phyloP scores from a whole-genome alignment of 2,888 invertebrate genomes.

The Pseudococcus viburni region DNA sequence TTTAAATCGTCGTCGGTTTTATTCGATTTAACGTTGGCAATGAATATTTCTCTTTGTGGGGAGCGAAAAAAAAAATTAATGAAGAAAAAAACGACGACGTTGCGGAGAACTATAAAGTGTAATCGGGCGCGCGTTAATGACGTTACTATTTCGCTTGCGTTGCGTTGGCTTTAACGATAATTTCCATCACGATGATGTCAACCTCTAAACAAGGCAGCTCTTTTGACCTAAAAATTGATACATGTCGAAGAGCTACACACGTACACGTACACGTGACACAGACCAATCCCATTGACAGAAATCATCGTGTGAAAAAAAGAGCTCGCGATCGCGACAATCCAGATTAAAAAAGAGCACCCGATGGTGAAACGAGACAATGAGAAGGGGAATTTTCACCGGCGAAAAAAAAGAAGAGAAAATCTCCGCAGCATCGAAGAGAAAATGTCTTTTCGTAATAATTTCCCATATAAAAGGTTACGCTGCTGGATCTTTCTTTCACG shows the following conservation, averaged over 20 bases:
- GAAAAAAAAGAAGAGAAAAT: neutral
- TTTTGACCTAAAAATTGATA: conserved; percentile 57
- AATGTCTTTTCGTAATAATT: conserved; percentile 42
- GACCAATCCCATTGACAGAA: conserved; percentile 32
- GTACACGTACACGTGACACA: conserved; percentile 29
- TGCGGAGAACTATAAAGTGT: neutral
- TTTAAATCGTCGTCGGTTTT: conserved; percentile 33
- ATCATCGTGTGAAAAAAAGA: neutral
- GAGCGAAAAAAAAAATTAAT: conserved; percentile 15
- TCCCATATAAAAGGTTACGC: conserved; percentile 21
- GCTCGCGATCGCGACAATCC: neutral
- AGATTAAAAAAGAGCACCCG: neutral
- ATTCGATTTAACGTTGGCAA: conserved; percentile 55
- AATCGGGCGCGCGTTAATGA: conserved; percentile 45
- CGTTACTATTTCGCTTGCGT: conserved; percentile 28
- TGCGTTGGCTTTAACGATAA: conserved; percentile 32
- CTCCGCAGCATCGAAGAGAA: neutral
- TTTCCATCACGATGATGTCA: conserved; percentile 52
- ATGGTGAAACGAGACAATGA: neutral
- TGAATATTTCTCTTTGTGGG: conserved; percentile 46
- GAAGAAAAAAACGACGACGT: conserved; percentile 40
- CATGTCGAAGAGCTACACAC: neutral
- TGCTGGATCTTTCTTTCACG: neutral
- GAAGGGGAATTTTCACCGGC: neutral
- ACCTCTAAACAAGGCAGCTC: conserved; percentile 1